phyloP scores from a whole-genome alignment of 2,888 invertebrate species.

The Volucella inanis region DNA sequence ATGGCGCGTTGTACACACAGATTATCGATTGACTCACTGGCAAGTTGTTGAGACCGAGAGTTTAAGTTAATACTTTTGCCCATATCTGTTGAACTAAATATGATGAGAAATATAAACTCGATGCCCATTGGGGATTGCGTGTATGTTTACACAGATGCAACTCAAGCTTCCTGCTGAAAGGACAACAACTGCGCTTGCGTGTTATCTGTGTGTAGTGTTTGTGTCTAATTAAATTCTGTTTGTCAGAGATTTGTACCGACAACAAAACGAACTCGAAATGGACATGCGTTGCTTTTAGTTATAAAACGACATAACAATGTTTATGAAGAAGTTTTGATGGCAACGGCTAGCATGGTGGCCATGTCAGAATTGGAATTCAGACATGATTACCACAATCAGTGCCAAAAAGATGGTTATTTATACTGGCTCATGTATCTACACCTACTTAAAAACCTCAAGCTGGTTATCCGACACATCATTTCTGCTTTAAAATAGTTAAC shows the following conservation, averaged over 20 bases:
- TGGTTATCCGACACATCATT: slow-evolving; percentile 43
- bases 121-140: slow-evolving; percentile 69
- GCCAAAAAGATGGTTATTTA: slow-evolving; percentile 36
- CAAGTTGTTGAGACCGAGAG: slow-evolving; percentile 15
- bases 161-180: slow-evolving; percentile 34
- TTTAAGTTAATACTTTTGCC: slow-evolving; percentile 36
- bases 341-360: slow-evolving; percentile 39
- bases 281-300: slow-evolving; percentile 69
- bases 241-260: slow-evolving; percentile 45
- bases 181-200: slow-evolving; percentile 1
- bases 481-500: slow-evolving; percentile 39
- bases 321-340: background rate
- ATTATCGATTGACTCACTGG: slow-evolving; percentile 63
- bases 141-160: slow-evolving; percentile 58
- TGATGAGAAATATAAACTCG: slow-evolving; percentile 62
- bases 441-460: slow-evolving; percentile 10
- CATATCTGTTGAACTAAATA: slow-evolving; percentile 68
- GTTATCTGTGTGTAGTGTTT: slow-evolving; percentile 34
- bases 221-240: slow-evolving; percentile 62
- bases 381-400: slow-evolving; percentile 48
- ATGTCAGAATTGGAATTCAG: slow-evolving; percentile 21
- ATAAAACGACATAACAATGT: slow-evolving; percentile 30
- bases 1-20: slow-evolving; percentile 19
- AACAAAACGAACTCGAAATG: slow-evolving; percentile 26
- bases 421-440: slow-evolving; percentile 26